Percentiles rank a stretch among this genome's conserved stretches.
phyloP scores from a whole-genome alignment of 2,113 vertebrate genomes.

The Sclerurus mexicanus region DNA sequence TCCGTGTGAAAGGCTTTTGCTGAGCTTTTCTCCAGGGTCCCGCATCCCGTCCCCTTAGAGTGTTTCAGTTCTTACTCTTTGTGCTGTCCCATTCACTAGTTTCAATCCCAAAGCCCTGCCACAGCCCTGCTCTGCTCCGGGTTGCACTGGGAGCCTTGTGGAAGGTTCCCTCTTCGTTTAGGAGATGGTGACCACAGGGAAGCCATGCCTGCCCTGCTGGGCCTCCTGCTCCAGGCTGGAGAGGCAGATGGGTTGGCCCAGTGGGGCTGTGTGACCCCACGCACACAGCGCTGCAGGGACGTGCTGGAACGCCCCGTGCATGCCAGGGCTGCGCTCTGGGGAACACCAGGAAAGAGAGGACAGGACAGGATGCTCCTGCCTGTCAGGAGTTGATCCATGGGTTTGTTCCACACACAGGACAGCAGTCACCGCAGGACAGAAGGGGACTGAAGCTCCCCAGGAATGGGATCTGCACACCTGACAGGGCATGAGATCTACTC shows the following conservation, averaged over 20 bases:
- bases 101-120: not conserved
- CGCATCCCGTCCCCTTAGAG: not conserved
- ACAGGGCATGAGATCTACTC: not conserved
- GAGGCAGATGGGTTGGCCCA: accelerated
- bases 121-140: not conserved
- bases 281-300: accelerated
- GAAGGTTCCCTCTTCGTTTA: not conserved
- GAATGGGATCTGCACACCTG: not conserved
- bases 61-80: not conserved
- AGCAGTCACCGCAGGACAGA: not conserved
- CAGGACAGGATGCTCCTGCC: not conserved
- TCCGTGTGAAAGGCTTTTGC: not conserved
- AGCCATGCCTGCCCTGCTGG: not conserved
- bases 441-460: not conserved
- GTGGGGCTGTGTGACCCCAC: accelerated
- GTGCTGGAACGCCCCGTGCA: not conserved
- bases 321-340: accelerated
- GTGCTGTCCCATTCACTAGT: not conserved
- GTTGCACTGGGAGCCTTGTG: not conserved
- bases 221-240: not conserved
- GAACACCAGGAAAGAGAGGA: not conserved
- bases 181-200: not conserved
- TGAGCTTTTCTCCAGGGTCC: not conserved
- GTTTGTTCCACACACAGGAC: not conserved
- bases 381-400: not conserved